These are phyloP conservation scores for Aurelia sp. DNA, from an alignment of 30 jellyfish, hydroid and myxozoan genomes.

Conservation along the genomic window DNA sequence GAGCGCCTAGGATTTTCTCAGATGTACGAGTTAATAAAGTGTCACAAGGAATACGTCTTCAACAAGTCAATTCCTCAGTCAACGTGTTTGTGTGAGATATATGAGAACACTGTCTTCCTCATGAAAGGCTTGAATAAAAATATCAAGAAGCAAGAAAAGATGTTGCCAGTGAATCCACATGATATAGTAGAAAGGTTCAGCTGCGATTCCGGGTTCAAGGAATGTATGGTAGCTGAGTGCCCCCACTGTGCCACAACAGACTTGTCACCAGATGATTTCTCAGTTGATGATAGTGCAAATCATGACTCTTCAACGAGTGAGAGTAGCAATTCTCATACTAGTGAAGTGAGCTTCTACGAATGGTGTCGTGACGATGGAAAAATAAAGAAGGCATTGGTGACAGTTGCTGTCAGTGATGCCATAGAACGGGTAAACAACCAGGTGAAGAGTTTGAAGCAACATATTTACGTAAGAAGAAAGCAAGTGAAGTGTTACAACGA, in stretches of 20 bases:
- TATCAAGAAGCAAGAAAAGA: not conserved
- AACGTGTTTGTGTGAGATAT: constrained; percentile 42
- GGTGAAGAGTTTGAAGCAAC: no score
- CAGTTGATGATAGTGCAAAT: not conserved
- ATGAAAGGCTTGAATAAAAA: constrained; percentile 25
- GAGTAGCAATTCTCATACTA: not conserved
- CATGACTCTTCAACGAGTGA: not conserved
- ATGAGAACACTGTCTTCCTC: constrained; percentile 31
- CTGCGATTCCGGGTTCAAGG: constrained; percentile 4
- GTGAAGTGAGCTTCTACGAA: constrained; percentile 13
- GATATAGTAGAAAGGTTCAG: constrained; percentile 17
- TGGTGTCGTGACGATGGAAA: constrained; percentile 41
- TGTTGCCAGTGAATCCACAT: constrained; percentile 4
- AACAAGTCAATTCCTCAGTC: constrained; percentile 49
- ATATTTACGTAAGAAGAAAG: no score
- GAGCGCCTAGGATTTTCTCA: no score
- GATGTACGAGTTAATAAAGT: no score
- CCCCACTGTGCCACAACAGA: constrained; percentile 9
- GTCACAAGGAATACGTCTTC: no score
- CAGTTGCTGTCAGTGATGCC: no score
- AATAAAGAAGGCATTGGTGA: no score
- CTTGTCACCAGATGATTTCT: constrained; percentile 16
- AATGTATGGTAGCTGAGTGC: constrained; percentile 2
- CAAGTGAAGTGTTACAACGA: constrained; percentile 18
- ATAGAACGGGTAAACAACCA: no score